phyloP scores from a whole-genome alignment of 2,797 vertebrate species.

The Tarsius wallacei region DNA sequence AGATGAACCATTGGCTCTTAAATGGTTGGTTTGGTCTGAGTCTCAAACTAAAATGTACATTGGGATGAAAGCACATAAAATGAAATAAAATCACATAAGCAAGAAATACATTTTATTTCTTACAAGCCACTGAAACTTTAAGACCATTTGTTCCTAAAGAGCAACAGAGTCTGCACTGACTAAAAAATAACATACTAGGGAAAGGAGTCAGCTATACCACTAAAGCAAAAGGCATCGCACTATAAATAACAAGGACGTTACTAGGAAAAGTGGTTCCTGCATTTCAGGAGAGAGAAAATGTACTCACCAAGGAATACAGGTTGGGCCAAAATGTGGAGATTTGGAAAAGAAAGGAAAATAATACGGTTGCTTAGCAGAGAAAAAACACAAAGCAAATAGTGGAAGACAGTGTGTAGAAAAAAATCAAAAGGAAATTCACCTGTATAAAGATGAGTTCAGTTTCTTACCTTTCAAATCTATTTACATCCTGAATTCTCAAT shows the following conservation, averaged over 20 bases:
- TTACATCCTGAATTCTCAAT: background rate
- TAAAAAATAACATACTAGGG: constrained; percentile 21
- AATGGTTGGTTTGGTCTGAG: constrained; percentile 47
- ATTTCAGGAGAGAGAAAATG: background rate
- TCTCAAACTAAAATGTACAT: constrained; percentile 32
- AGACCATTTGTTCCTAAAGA: constrained; percentile 48
- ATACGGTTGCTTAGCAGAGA: background rate
- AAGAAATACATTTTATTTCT: constrained; percentile 53
- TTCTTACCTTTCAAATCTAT: background rate
- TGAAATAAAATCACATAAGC: constrained; percentile 55
- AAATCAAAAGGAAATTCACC: background rate
- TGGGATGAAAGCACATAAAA: constrained; percentile 61
- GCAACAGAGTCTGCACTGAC: background rate
- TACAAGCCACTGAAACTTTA: constrained; percentile 1
- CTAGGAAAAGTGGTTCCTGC: background rate
- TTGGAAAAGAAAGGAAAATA: background rate
- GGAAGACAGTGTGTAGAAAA: background rate
- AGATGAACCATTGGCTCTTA: constrained; percentile 24
- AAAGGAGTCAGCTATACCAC: constrained; percentile 5
- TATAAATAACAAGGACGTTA: constrained; percentile 18
- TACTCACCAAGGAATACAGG: background rate
- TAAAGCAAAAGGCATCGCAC: background rate
- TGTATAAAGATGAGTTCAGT: background rate
- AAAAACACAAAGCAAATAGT: background rate
- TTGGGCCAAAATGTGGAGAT: background rate